Percentiles rank a stretch among this genome's conserved stretches.
These are phyloP conservation scores for Clamator glandarius DNA, from an alignment of 2,797 vertebrate species.

Conservation along the genomic window DNA sequence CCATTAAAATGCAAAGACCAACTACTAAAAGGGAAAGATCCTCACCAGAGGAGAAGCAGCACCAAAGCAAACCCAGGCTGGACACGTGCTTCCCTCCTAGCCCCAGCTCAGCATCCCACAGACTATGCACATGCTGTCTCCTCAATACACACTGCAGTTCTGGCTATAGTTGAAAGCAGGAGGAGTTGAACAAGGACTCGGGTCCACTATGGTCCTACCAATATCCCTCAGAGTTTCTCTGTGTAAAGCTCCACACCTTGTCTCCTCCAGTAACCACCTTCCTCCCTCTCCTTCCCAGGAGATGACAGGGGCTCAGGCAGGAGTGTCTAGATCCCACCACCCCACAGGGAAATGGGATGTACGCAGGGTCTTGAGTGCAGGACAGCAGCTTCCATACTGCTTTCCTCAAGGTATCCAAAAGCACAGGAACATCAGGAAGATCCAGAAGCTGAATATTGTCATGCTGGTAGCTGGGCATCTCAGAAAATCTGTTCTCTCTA, in stretches of 20 bases:
- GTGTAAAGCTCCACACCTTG: background rate
- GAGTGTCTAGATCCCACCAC: background rate
- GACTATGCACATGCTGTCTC: fast-evolving
- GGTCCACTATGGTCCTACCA: background rate
- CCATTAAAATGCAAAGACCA: background rate
- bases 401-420: background rate
- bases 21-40: background rate
- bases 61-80: background rate
- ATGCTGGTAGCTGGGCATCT: background rate
- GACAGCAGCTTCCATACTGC: background rate
- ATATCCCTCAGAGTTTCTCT: background rate
- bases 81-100: background rate
- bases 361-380: background rate
- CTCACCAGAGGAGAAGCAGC: background rate
- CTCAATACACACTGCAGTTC: background rate
- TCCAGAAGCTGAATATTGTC: background rate
- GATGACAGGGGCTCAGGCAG: background rate
- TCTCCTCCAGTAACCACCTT: background rate
- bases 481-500: background rate
- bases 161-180: background rate
- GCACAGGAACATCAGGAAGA: background rate
- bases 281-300: background rate
- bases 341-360: background rate
- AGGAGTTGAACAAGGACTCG: background rate
- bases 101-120: background rate